These are phyloP conservation scores for Myiagra hebetior DNA, from an alignment of 2,113 vertebrate genomes.

Conservation along the genomic window DNA sequence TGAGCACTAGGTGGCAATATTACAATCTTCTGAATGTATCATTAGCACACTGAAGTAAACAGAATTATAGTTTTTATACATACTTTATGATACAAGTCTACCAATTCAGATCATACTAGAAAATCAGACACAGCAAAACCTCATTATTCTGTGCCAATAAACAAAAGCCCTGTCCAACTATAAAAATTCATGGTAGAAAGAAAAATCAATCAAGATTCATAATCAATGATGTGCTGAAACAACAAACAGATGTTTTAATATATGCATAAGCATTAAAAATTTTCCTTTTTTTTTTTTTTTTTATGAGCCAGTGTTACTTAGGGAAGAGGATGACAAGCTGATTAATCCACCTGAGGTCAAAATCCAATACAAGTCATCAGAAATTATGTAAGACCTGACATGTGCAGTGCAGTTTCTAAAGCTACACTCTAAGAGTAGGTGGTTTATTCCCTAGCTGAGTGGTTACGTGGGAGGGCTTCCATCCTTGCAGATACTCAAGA, in stretches of 20 bases:
- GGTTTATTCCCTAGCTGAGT: neutral
- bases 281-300: neutral
- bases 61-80: neutral
- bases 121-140: neutral
- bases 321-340: neutral
- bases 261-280: neutral
- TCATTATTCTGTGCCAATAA: neutral
- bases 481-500: neutral
- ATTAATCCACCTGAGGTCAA: neutral
- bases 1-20: slow-evolving; percentile 21
- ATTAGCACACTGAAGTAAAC: neutral
- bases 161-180: neutral
- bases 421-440: neutral
- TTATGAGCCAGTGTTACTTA: neutral
- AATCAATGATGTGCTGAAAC: neutral
- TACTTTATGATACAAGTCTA: neutral
- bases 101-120: neutral
- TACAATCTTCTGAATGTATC: neutral
- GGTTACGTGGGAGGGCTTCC: neutral
- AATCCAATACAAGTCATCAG: neutral
- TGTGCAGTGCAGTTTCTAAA: neutral
- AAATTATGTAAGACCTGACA: neutral
- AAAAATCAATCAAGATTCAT: neutral
- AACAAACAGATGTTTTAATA: neutral
- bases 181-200: neutral